Evolutionary conservation across 2,888 invertebrate genomes (phyloP).

Genomic region (Tetramorium bicarinatum): DNA sequence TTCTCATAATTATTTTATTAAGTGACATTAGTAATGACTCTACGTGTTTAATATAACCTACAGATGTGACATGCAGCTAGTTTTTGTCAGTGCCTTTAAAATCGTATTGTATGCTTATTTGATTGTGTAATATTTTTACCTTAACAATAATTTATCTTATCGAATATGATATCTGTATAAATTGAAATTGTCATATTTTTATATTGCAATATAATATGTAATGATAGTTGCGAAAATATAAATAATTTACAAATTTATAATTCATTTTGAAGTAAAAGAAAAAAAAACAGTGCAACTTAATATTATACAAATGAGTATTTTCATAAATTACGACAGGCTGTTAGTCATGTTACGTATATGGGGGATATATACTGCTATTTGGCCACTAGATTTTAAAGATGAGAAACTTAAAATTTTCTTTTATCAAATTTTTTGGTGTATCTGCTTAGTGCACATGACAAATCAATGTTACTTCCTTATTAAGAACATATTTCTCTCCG

Average conservation of each 20-base stretch:
- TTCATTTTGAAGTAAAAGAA: background rate
- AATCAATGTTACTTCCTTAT: background rate
- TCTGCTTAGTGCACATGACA: slow-evolving; percentile 16
- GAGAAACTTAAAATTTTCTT: background rate
- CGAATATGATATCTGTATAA: background rate
- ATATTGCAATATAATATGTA: background rate
- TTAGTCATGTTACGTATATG: background rate
- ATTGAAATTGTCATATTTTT: background rate
- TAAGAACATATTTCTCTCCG: slow-evolving; percentile 15
- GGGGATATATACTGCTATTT: slow-evolving; percentile 9
- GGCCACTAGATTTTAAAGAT: slow-evolving; percentile 37
- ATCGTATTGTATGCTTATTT: background rate
- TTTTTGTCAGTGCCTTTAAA: background rate
- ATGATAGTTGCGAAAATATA: background rate
- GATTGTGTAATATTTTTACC: background rate
- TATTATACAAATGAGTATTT: background rate
- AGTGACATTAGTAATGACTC: background rate
- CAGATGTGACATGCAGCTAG: background rate
- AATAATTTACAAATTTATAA: background rate
- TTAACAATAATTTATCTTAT: background rate
- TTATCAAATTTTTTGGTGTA: slow-evolving; percentile 16
- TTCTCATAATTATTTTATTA: slow-evolving; percentile 9
- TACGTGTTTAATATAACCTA: background rate
- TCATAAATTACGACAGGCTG: slow-evolving; percentile 3
- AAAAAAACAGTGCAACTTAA: background rate